Evolutionary conservation across 1,140 invertebrate species (phyloP).

Genomic region (Pantala flavescens): DNA sequence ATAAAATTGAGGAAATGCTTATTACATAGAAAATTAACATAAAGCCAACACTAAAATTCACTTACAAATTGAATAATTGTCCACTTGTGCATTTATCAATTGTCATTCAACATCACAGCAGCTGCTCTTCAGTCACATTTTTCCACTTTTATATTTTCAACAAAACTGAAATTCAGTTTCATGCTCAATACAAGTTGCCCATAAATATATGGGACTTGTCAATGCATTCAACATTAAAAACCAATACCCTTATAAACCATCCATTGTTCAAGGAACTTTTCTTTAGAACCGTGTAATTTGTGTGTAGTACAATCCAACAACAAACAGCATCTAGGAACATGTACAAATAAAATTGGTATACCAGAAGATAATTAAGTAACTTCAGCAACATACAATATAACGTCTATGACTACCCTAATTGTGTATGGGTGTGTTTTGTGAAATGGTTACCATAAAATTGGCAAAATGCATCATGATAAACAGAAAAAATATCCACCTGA

Average conservation of each 20-base stretch:
- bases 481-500: not conserved
- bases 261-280: constrained; percentile 2
- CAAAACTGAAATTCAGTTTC: not conserved
- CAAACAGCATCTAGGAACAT: not conserved
- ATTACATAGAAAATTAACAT: not conserved
- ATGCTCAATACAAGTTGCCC: not conserved
- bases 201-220: not conserved
- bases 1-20: not conserved
- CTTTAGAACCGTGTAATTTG: constrained; percentile 6
- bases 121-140: not conserved
- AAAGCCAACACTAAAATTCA: not conserved
- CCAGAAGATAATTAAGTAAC: not conserved
- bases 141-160: not conserved
- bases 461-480: not conserved
- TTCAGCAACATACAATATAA: not conserved
- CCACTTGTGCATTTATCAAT: constrained; percentile 2
- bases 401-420: not conserved
- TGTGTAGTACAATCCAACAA: constrained; percentile 1
- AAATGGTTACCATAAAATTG: not conserved
- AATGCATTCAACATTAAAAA: not conserved
- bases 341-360: not conserved
- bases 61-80: not conserved
- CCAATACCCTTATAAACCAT: not conserved
- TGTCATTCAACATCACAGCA: constrained; percentile 5
- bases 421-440: not conserved